Evolutionary conservation across 2,888 invertebrate species (phyloP), one percentile per base, ranked within the genome.

Genomic region (Drosophila fulvimacula): DNA sequence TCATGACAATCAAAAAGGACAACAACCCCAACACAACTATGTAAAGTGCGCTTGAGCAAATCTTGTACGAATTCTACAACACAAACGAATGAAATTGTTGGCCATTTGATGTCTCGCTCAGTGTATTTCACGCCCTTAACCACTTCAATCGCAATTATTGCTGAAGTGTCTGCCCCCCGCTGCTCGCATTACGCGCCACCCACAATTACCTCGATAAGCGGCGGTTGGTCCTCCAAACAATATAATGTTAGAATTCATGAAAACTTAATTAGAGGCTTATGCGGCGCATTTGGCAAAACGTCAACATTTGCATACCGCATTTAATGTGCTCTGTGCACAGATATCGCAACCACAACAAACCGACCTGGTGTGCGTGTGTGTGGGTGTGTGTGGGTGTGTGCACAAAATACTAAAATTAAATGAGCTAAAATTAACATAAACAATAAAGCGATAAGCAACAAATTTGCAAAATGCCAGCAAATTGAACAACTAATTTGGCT

Each of bases 391-490:
- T 27, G 24, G 36, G 24, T 39, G 66, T 58, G 51, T 46, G 38
- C 62, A 70, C 41, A 42, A 76, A 84, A 84, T 81, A 81, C 69
- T 81, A 79, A 88, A 82, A 87, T 84, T 68, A 82, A 82, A 87
- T 87, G 80, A 79, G 76, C 80, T 63, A 63, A 82, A 84, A 82
- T 82, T 82, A 87, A 72, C 82, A 82, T 82, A 82, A 87, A 81
- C 88, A 82, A 84, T 82, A 85, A 84, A 87, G 62, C 85, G 82
- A 87, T 82, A 87, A 87, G 82, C 82, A 73, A 66, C 69, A 76
- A 81, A 75, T 87, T 78, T 71, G 67, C 77, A 57, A 57, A 57
- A 58, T 52, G 49, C 48, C 34, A 42, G 17, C 64, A 68, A 80
- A 82, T 77, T 80, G 71, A 86, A 82, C 81, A 86, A 71, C 81